Evolutionary conservation across 2,797 vertebrate genomes (phyloP), one percentile per base, ranked within the genome.

Genomic region (Orestias chungarensis): DNA sequence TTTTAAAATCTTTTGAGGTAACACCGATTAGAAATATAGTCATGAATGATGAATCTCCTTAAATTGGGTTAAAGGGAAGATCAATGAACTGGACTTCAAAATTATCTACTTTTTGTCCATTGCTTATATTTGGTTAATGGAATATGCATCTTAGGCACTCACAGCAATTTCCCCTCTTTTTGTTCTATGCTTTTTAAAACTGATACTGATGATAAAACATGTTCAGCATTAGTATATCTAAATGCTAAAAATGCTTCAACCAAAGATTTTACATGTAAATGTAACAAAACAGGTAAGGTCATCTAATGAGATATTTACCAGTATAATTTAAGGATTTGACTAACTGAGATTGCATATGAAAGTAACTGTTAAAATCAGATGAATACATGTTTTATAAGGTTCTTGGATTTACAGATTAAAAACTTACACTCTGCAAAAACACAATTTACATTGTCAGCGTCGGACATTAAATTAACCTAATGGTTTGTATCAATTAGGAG

Each of bases 1-100:
- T 79, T 77, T 75, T 6, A 66, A 79, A 70, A 80, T 79, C 67
- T 71, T 71, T 79, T 79, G 59, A 66, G 70, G 74, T 76, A 73
- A 76, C 8, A 55, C 33, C 54, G 33, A 25, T 54, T 20, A 82
- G 65, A 33, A 59, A 61, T 44, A 31, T 0, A 2, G 57, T 80
- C 54, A 43, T 64, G 55, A 68, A 43, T n/a, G 69, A 86, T 49
- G 66, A 67, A 70, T 64, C 71, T 65, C 66, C 31, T 4, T 4
- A 79, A 68, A 76, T 29, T 72, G 29, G 47, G 55, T 2, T 1
- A 18, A 18, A 49, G 79, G 47, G 55, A 50, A 68, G 23, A 70
- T 68, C 68, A 79, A 76, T 68, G 9, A 46, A 4, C 2, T 6
- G 52, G 44, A 40, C 55, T 71, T 80, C 6, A 66, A 49, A 59